Evolutionary conservation across 2,113 vertebrate genomes (phyloP).

Genomic region (Saccopteryx leptura): DNA sequence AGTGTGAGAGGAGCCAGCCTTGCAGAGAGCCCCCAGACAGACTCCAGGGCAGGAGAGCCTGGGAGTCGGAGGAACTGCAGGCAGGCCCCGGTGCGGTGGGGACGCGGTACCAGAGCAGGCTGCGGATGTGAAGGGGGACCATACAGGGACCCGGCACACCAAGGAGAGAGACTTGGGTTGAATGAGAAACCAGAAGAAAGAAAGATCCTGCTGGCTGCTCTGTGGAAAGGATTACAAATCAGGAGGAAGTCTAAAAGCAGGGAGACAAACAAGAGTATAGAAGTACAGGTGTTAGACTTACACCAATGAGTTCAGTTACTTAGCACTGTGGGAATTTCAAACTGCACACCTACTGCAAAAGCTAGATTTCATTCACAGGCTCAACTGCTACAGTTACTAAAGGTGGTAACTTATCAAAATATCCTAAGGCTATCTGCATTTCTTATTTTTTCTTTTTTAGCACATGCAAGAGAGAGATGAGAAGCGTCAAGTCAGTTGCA

Average conservation of each 20-base stretch:
- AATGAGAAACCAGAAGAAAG: not conserved
- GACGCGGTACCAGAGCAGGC: no score
- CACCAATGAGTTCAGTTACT: not conserved
- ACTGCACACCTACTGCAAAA: not conserved
- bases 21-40: not conserved
- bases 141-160: no score
- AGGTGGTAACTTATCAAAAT: not conserved
- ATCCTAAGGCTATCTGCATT: not conserved
- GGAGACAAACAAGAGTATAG: not conserved
- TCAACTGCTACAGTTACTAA: not conserved
- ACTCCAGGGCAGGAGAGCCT: not conserved
- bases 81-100: not conserved
- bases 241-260: not conserved
- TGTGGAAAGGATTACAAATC: not conserved
- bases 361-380: not conserved
- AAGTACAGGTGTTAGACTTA: not conserved
- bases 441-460: not conserved
- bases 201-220: not conserved
- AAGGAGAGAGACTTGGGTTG: not conserved
- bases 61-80: not conserved
- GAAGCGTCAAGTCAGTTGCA: no score
- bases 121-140: not conserved
- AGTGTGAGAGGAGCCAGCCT: not conserved
- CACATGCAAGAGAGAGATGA: no score
- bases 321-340: not conserved